These are phyloP conservation scores for Strigamia crassipes DNA, from an alignment of 2,888 invertebrate genomes.

Conservation along the genomic window DNA sequence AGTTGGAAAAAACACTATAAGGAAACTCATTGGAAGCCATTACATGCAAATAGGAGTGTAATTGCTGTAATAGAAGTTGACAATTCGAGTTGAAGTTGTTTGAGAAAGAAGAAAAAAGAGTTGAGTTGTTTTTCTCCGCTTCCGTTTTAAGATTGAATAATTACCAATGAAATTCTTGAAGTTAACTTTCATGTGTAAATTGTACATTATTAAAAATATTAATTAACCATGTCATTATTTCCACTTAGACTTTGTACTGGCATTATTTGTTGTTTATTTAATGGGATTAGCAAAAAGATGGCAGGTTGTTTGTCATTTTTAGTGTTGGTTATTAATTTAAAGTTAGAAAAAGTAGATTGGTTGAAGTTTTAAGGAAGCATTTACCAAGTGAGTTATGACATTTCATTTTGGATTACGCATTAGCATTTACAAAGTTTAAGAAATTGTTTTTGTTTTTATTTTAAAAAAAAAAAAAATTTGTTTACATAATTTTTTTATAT, in stretches of 20 bases:
- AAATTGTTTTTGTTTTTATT: too few species aligned
- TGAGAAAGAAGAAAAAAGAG: background rate
- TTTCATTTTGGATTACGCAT: background rate
- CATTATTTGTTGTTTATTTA: conserved; percentile 16
- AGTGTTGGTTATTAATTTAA: background rate
- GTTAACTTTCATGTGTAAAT: background rate
- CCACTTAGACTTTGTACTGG: background rate
- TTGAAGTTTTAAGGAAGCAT: background rate
- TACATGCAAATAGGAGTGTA: conserved; percentile 13
- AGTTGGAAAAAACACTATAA: background rate
- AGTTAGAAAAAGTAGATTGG: background rate
- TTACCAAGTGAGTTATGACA: background rate
- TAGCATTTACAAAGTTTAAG: background rate
- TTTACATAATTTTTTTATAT: too few species aligned
- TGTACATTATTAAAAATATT: too few species aligned
- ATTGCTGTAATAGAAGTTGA: conserved; percentile 14
- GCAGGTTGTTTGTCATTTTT: conserved; percentile 10
- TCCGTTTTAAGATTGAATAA: conserved; percentile 6
- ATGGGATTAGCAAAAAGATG: conserved; percentile 14
- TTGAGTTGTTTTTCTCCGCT: background rate
- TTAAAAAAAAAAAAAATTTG: too few species aligned
- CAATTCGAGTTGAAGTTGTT: conserved; percentile 13
- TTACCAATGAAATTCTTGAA: background rate
- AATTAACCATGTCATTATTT: too few species aligned
- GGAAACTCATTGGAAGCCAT: conserved; percentile 16